These are phyloP conservation scores for Papilio demoleus DNA, from an alignment of 2,888 invertebrate species.

Conservation along the genomic window DNA sequence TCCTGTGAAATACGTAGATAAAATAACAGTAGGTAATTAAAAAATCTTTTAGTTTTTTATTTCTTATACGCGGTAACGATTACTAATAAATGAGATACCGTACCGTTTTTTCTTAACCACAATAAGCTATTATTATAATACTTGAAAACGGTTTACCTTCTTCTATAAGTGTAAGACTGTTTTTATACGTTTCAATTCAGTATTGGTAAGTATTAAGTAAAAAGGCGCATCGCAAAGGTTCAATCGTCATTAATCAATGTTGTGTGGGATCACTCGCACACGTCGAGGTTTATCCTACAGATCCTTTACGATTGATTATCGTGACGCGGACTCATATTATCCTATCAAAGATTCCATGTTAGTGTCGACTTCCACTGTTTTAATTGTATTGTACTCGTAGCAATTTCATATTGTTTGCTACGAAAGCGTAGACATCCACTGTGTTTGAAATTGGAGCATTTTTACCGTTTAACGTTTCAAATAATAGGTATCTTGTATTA, in stretches of 20 bases:
- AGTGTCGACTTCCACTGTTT: too few relatives aligned
- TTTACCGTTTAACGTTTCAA: background rate
- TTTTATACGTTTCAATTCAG: background rate
- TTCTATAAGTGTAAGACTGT: background rate
- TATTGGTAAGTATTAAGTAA: background rate
- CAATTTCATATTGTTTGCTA: background rate
- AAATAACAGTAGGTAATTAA: too few relatives aligned
- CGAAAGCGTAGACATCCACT: background rate
- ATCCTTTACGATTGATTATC: constrained; percentile 15
- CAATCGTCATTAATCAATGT: constrained; percentile 21
- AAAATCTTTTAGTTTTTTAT: too few relatives aligned
- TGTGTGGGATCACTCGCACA: constrained; percentile 12
- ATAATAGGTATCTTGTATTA: background rate
- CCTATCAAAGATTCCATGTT: background rate
- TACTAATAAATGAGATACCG: too few relatives aligned
- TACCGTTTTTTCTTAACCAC: too few relatives aligned
- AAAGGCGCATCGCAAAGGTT: background rate
- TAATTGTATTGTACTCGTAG: background rate
- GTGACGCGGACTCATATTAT: constrained; percentile 8
- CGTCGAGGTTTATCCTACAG: constrained; percentile 16
- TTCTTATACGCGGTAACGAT: too few relatives aligned
- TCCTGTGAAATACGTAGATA: too few relatives aligned
- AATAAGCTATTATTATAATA: background rate
- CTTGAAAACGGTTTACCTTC: background rate
- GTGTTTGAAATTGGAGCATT: background rate